Evolutionary conservation across 2,113 vertebrate species (phyloP), one percentile per base, ranked within the genome.

Genomic region (Lota lota): DNA sequence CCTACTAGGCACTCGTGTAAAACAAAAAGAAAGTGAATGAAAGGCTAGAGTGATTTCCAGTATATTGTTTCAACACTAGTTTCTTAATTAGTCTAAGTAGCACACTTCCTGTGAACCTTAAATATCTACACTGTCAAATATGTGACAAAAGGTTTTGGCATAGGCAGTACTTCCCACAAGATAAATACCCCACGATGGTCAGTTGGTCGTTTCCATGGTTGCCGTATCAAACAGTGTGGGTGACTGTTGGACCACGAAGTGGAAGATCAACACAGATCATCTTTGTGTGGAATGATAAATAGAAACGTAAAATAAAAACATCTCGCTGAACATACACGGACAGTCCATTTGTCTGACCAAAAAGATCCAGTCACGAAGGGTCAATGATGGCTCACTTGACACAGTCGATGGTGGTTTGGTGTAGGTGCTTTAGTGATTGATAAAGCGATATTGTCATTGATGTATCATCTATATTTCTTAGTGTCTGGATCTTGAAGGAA

Each of bases 101-200:
- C 28, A 47, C 40, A 47, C 12, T 47, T 14, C 40, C 40, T 47
- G 7, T 47, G 10, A 47, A 47, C 40, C 40, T 47, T 12, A 47
- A 47, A 47, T 14, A 47, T 47, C 28, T 28, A 28, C 28, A 47
- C 40, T 47, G 40, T 47, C 8, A 1, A 1, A 14, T 47, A 12
- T 47, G 40, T 11, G 40, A 47, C 40, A 47, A 11, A 47, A 47
- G 7, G 40, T 5, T 47, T 47, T 47, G 58, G 71, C 61, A 69
- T 56, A 68, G 78, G 76, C 75, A 83, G 79, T 78, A n/a, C 57
- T 79, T 69, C 73, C 78, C 80, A 63, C 72, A 61, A 67, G 77
- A 79, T 64, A 78, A 67, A 1, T 72, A 72, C 77, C 75, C 79
- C 76, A 75, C 76, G 71, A 75, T 79, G 75, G 71, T 76, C 57